A percentile compares a stretch with the other conserved stretches of the same genome.
Conservation (phyloP, 2,113 vertebrate genomes). For the Tenebrosternarchus preto region DNA sequence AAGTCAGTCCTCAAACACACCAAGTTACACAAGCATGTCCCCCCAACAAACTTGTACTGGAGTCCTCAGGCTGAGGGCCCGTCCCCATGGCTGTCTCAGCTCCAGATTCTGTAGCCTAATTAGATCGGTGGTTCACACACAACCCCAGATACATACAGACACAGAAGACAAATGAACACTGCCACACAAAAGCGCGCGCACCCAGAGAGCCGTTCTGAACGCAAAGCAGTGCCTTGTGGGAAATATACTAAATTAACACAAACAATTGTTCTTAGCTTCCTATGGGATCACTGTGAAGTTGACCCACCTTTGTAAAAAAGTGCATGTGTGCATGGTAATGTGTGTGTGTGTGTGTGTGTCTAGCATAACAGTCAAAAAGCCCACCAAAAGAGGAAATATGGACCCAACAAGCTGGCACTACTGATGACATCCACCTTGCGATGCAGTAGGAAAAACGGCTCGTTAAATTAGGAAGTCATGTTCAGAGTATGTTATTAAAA, state of each 20-base stretch:
- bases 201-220: neutral
- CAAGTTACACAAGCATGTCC: no score
- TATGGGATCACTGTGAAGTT: neutral
- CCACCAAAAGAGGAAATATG: no score
- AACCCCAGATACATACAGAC: conserved; percentile 11
- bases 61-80: no score
- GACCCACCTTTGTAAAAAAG: neutral
- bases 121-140: conserved; percentile 22
- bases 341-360: conserved; percentile 1
- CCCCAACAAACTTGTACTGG: no score
- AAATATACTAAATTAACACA: conserved; percentile 34
- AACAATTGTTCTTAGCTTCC: conserved; percentile 33
- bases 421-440: no score
- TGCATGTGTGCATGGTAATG: neutral
- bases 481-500: conserved; percentile 22
- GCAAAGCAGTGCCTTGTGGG: conserved; percentile 19
- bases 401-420: no score
- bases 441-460: no score
- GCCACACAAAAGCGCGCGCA: neutral
- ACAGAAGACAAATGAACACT: no score
- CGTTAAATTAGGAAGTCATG: neutral
- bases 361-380: neutral
- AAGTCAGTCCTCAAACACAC: no score
- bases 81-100: neutral
- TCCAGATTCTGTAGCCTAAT: conserved; percentile 39